Conservation (phyloP, 2,888 invertebrate species). For the Epirrhoe alternata region DNA sequence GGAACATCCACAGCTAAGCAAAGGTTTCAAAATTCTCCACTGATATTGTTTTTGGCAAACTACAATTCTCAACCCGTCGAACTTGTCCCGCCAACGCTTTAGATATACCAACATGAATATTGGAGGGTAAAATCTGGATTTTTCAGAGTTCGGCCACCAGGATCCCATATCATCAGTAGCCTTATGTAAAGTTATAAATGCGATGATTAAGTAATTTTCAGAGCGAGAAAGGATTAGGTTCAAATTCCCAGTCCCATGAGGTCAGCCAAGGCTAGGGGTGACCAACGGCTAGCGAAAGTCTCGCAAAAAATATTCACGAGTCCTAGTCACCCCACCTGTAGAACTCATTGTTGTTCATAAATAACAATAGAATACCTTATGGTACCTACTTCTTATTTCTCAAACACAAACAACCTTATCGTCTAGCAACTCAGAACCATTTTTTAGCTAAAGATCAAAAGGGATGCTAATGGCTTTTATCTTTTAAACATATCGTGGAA, state of each 20-base stretch:
- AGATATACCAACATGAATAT: too few species aligned
- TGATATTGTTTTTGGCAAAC: too few species aligned
- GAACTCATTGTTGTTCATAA: slow-evolving; percentile 43
- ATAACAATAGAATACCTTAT: slow-evolving; percentile 44
- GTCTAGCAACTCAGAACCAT: slow-evolving; percentile 36
- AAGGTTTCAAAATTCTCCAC: too few species aligned
- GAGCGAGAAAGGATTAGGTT: slow-evolving; percentile 56
- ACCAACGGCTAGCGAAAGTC: slow-evolving; percentile 73
- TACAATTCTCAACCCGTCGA: too few species aligned
- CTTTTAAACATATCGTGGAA: slow-evolving; percentile 48
- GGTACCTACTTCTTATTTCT: slow-evolving; percentile 27
- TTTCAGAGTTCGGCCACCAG: too few species aligned
- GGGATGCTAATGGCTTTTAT: slow-evolving; percentile 44
- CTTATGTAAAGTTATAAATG: too few species aligned
- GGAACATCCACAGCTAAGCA: too few species aligned
- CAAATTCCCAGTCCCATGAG: slow-evolving; percentile 78
- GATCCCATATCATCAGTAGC: too few species aligned
- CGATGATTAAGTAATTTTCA: slow-evolving; percentile 11
- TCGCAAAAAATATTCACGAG: slow-evolving; percentile 43
- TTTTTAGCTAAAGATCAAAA: slow-evolving; percentile 39
- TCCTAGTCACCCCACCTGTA: slow-evolving; percentile 58
- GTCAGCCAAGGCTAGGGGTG: slow-evolving; percentile 82
- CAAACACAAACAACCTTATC: slow-evolving; percentile 34
- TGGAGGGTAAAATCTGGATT: too few species aligned
- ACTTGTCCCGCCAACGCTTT: too few species aligned